Evolutionary conservation across 2,797 vertebrate genomes (phyloP).

Genomic region (Paratrypauchen microcephalus): DNA sequence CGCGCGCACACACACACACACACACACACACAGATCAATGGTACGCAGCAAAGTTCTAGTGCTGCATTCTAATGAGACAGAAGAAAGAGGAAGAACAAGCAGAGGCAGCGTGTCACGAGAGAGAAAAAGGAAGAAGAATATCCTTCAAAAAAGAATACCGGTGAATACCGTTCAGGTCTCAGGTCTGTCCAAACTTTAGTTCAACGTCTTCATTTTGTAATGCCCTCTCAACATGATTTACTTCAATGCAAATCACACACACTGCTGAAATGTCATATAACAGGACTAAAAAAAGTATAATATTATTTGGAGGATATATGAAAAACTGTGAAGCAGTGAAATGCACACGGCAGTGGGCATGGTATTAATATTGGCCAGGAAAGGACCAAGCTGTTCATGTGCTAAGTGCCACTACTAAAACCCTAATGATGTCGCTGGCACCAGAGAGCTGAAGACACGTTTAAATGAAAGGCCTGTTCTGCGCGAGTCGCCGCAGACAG

Average conservation of each 20-base stretch:
- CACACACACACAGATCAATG: slow-evolving; percentile 59
- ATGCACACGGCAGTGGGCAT: slow-evolving; percentile 23
- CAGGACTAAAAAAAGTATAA: too few relatives aligned
- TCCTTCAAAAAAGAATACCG: slow-evolving; percentile 51
- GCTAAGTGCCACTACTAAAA: slow-evolving; percentile 73
- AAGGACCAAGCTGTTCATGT: slow-evolving; percentile 64
- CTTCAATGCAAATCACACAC: too few relatives aligned
- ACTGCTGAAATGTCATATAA: too few relatives aligned
- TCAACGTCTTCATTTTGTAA: not conserved
- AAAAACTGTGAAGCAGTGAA: slow-evolving; percentile 30
- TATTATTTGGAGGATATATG: too few relatives aligned
- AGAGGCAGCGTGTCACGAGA: slow-evolving; percentile 66
- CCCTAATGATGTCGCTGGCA: slow-evolving; percentile 69
- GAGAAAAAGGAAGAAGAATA: slow-evolving; percentile 59
- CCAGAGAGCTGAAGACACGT: slow-evolving; percentile 50
- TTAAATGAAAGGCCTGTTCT: slow-evolving; percentile 62
- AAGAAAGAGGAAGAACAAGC: slow-evolving; percentile 69
- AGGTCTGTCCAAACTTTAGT: slow-evolving; percentile 7
- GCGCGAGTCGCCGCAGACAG: slow-evolving; percentile 40
- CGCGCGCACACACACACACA: not conserved
- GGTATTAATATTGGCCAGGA: slow-evolving; percentile 58
- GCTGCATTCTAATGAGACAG: slow-evolving; percentile 72
- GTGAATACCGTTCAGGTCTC: slow-evolving; percentile 47
- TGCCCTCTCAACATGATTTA: too few relatives aligned
- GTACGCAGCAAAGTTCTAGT: slow-evolving; percentile 65